phyloP scores from a whole-genome alignment of 2,113 vertebrate species.

The cat (Felis catus) region DNA sequence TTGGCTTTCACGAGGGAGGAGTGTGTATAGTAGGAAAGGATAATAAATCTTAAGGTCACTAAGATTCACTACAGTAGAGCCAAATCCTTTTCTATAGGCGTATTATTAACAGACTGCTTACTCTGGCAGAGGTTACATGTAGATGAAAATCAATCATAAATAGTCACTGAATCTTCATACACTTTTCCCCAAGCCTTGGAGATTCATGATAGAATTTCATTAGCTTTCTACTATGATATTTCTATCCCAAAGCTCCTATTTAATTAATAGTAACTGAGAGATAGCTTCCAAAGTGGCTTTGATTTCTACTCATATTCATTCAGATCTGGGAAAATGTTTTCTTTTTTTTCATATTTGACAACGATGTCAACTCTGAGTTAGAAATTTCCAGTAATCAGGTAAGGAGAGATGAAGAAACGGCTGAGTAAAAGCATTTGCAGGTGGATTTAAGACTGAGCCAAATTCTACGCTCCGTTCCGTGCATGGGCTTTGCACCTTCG shows the following conservation, averaged over 20 bases:
- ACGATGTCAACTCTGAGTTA: not conserved
- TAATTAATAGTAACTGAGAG: conserved; percentile 24
- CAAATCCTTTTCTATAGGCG: not conserved
- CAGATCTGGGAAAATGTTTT: not conserved
- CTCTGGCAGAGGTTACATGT: not conserved
- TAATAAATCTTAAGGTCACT: not conserved
- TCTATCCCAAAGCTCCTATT: conserved; percentile 37
- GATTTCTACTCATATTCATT: not conserved
- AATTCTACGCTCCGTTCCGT: not conserved
- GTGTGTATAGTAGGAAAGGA: not conserved
- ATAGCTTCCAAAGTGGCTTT: conserved; percentile 21
- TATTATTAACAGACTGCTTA: conserved; percentile 27
- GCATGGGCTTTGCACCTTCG: not conserved
- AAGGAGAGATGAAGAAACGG: conserved; percentile 50
- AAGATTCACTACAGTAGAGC: not conserved
- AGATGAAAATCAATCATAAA: conserved; percentile 59
- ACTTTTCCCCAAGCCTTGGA: conserved; percentile 36
- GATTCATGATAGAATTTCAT: conserved; percentile 71
- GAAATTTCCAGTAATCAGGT: not conserved
- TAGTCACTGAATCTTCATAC: conserved; percentile 63
- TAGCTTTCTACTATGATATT: conserved; percentile 79
- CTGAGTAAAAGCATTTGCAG: conserved; percentile 65
- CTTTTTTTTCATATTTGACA: conserved; percentile 23
- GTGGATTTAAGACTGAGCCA: not conserved
- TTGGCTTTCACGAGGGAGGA: not conserved